Percentiles rank a stretch among this genome's conserved stretches.
Conservation (phyloP, 2,888 invertebrate species). For the Dicranocentrus wangi region DNA sequence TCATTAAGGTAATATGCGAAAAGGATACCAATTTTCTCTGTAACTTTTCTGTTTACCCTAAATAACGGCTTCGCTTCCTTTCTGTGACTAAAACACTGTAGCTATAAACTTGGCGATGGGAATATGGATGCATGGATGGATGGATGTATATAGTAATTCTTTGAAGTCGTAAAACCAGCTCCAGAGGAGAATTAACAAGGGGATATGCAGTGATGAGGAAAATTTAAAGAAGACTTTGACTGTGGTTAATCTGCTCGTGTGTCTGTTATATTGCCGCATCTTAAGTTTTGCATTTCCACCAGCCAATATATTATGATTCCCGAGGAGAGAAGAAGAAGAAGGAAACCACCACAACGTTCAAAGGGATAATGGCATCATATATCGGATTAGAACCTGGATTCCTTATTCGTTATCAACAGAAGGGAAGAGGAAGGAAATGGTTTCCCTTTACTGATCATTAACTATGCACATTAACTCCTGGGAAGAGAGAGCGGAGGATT, state of each 20-base stretch:
- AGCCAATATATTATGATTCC: neutral
- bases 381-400: conserved; percentile 43
- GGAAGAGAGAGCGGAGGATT: conserved; percentile 16
- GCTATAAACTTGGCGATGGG: no score
- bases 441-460: conserved; percentile 60
- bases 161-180: conserved; percentile 21
- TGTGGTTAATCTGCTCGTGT: conserved; percentile 41
- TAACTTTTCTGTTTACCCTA: neutral
- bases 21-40: conserved; percentile 32
- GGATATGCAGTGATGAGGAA: conserved; percentile 35
- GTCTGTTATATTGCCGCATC: neutral
- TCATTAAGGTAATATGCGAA: conserved; percentile 38
- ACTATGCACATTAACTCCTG: conserved; percentile 59
- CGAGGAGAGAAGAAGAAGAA: no score
- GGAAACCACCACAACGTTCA: no score
- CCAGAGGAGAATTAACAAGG: conserved; percentile 16
- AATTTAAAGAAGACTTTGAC: conserved; percentile 51
- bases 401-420: no score
- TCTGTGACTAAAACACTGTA: no score
- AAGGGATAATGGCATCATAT: conserved; percentile 21
- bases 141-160: neutral
- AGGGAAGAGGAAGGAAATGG: conserved; percentile 60
- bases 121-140: neutral
- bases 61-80: neutral
- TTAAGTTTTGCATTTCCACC: neutral